A percentile compares a stretch with the other conserved stretches of the same genome.
Evolutionary conservation across 1,140 invertebrate genomes (phyloP).

Genomic region (Drosophila arizonae): DNA sequence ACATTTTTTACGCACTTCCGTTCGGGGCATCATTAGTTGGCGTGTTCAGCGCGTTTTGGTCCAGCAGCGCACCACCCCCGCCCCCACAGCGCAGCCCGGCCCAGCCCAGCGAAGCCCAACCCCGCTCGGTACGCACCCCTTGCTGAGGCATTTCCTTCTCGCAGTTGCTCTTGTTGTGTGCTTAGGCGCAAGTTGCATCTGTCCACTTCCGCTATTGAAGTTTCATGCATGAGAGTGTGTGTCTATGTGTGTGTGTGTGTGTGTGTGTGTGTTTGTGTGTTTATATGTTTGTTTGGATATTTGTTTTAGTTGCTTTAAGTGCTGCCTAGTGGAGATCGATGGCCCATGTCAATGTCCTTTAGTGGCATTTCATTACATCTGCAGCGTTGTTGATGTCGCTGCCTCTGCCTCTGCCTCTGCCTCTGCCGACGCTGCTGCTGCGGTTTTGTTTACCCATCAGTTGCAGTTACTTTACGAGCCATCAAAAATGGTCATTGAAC

Average conservation of each 20-base stretch:
- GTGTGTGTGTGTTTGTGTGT: constrained; percentile 45
- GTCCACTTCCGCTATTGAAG: constrained; percentile 62
- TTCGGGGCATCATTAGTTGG: constrained; percentile 65
- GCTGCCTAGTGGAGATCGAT: constrained; percentile 55
- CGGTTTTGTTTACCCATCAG: constrained; percentile 49
- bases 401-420: neutral
- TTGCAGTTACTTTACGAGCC: constrained; percentile 51
- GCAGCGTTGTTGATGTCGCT: constrained; percentile 43
- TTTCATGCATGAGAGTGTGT: constrained; percentile 9
- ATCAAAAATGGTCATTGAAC: constrained; percentile 42
- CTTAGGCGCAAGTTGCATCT: constrained; percentile 67
- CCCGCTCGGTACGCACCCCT: constrained; percentile 36
- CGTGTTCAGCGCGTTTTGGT: constrained; percentile 57
- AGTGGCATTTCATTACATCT: constrained; percentile 68
- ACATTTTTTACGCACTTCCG: constrained; percentile 80
- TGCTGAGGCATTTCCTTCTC: constrained; percentile 39
- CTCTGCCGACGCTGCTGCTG: neutral
- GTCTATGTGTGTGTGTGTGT: constrained; percentile 37
- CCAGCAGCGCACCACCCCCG: constrained; percentile 47
- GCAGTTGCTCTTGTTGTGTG: constrained; percentile 41
- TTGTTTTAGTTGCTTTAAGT: constrained; percentile 59
- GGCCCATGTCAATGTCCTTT: constrained; percentile 78
- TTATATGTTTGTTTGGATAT: constrained; percentile 48
- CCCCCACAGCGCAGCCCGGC: constrained; percentile 31
- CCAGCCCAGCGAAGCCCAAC: constrained; percentile 1